Conservation (phyloP, 2,797 vertebrate species). For the Pteropus rufus region DNA sequence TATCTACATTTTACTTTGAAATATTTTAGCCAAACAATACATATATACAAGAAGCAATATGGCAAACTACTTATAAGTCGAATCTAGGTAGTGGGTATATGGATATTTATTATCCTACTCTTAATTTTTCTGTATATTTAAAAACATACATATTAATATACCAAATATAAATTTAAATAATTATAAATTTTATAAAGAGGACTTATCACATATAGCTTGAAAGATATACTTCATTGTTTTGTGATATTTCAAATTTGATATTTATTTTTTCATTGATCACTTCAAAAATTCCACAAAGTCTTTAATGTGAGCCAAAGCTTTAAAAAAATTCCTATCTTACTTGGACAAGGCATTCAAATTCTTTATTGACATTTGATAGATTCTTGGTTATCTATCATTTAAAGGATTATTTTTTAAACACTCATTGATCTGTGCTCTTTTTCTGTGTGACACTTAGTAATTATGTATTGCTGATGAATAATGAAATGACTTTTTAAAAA, state of each 20-base stretch:
- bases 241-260: neutral
- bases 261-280: neutral
- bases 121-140: neutral
- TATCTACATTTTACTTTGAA: neutral
- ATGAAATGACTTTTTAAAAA: slow-evolving; percentile 20
- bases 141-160: neutral
- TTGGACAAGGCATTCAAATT: neutral
- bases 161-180: neutral
- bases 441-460: neutral
- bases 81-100: neutral
- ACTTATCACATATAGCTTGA: neutral
- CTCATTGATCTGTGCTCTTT: neutral
- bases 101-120: neutral
- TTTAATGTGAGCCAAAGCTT: neutral
- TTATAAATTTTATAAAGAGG: neutral
- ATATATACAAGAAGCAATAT: neutral
- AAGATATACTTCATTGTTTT: neutral
- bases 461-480: slow-evolving; percentile 8
- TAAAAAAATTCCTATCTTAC: neutral
- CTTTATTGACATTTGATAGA: neutral
- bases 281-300: neutral
- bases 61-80: neutral
- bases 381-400: neutral
- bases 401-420: slow-evolving; percentile 12
- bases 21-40: neutral